Percentiles rank a stretch among this genome's conserved stretches.
phyloP scores from a whole-genome alignment of 1,140 invertebrate genomes.

The Zaprionus lachaisei region DNA sequence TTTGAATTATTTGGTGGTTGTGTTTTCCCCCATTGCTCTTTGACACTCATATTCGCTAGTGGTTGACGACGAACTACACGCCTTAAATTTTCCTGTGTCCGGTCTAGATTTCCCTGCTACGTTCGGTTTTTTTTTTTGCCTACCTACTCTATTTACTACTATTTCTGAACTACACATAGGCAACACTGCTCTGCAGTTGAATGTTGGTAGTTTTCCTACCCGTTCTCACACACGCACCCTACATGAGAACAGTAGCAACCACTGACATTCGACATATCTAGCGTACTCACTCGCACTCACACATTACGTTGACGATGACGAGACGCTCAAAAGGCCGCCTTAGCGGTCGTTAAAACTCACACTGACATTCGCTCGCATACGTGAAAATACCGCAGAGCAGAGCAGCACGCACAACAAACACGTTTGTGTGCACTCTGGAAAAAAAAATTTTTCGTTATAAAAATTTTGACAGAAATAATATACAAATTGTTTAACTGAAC shows the following conservation, averaged over 20 bases:
- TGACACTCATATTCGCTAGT: slow-evolving; percentile 20
- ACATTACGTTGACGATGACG: slow-evolving; percentile 37
- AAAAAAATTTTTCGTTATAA: slow-evolving; percentile 55
- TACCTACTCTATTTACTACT: slow-evolving; percentile 51
- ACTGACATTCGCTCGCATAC: slow-evolving; percentile 54
- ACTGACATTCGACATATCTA: slow-evolving; percentile 68
- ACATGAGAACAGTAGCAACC: slow-evolving; percentile 48
- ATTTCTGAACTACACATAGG: slow-evolving; percentile 44
- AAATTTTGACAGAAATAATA: slow-evolving; percentile 51
- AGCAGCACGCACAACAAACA: slow-evolving; percentile 60
- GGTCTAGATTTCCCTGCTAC: slow-evolving; percentile 21
- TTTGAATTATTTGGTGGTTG: slow-evolving; percentile 28
- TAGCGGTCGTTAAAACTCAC: slow-evolving; percentile 56
- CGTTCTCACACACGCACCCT: slow-evolving; percentile 43
- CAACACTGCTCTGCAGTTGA: slow-evolving; percentile 71
- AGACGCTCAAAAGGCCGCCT: slow-evolving; percentile 64
- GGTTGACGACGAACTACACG: slow-evolving; percentile 46
- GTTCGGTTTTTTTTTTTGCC: slow-evolving; percentile 27
- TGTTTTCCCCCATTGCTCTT: slow-evolving; percentile 16
- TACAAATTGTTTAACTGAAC: slow-evolving; percentile 72
- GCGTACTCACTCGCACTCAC: slow-evolving; percentile 62
- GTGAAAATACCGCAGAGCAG: slow-evolving; percentile 63
- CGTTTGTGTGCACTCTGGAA: slow-evolving; percentile 55
- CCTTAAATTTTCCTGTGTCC: slow-evolving; percentile 48
- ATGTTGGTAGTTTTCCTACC: slow-evolving; percentile 43